These are phyloP conservation scores for Burhinus bistriatus DNA, from an alignment of 2,113 vertebrate species.

Conservation along the genomic window DNA sequence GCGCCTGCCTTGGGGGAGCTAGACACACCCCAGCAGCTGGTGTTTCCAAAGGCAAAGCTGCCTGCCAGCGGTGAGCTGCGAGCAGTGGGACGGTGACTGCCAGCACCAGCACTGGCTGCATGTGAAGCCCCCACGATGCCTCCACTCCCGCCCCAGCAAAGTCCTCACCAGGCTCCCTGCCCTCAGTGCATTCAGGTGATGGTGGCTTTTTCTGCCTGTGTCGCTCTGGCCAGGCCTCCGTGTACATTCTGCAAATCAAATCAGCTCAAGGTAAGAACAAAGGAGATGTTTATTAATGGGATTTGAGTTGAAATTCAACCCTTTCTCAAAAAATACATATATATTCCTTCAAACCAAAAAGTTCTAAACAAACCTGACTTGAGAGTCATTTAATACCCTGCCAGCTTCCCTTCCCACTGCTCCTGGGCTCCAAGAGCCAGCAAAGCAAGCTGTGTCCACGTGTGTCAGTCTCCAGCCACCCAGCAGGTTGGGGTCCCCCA, in stretches of 20 bases:
- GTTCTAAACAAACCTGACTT: background rate
- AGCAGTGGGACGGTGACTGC: background rate
- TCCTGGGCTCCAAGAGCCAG: background rate
- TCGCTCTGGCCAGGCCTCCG: rapidly evolving
- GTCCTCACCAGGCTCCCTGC: background rate
- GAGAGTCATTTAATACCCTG: background rate
- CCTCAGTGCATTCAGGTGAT: rapidly evolving
- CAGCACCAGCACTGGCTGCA: background rate
- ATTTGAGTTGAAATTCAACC: background rate
- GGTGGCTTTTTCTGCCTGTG: background rate
- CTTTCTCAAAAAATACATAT: background rate
- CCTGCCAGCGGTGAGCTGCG: background rate
- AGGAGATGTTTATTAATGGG: background rate
- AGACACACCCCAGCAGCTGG: background rate
- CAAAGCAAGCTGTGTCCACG: rapidly evolving
- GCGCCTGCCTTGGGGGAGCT: background rate
- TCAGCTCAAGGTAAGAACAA: background rate
- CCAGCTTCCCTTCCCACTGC: background rate
- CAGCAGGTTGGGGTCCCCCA: rapidly evolving
- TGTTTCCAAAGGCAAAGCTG: background rate
- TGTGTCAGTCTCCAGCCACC: background rate
- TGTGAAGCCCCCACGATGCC: background rate
- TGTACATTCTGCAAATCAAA: background rate
- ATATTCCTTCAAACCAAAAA: background rate
- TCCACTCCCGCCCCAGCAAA: background rate